Evolutionary conservation across 2,113 vertebrate species (phyloP).

Genomic region (Peromyscus leucopus): DNA sequence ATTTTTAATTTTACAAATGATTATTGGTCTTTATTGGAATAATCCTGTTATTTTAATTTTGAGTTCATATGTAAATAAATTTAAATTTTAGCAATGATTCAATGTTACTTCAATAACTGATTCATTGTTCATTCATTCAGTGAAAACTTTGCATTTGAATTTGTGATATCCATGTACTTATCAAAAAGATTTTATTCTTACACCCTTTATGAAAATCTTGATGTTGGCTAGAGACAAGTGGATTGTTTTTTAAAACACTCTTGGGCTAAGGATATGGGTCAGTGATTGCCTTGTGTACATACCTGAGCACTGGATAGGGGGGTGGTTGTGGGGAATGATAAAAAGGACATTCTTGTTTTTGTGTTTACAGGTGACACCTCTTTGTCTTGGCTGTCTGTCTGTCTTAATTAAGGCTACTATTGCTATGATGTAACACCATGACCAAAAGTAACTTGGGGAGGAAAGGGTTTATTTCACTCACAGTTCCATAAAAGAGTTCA

Average conservation of each 20-base stretch:
- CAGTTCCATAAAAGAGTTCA: not conserved
- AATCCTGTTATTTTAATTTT: not conserved
- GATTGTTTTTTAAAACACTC: not conserved
- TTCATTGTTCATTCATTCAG: not conserved
- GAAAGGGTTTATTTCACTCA: not conserved
- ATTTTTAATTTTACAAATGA: slow-evolving; percentile 32
- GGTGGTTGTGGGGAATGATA: not conserved
- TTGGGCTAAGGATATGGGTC: not conserved
- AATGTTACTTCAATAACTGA: not conserved
- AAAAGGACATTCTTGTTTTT: not conserved
- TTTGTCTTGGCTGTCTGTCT: not conserved
- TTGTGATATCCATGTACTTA: not conserved
- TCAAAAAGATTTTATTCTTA: not conserved
- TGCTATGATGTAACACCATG: not conserved
- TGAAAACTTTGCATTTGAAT: slow-evolving; percentile 8
- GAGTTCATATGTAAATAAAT: not conserved
- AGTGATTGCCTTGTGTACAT: not conserved
- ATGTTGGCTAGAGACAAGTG: not conserved
- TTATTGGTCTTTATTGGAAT: not conserved
- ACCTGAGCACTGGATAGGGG: not conserved
- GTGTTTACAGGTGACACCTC: not conserved
- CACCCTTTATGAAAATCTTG: not conserved
- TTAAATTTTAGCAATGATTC: slow-evolving; percentile 1
- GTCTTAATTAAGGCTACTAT: not conserved
- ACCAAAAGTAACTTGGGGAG: not conserved